Evolutionary conservation across 1,140 invertebrate species (phyloP).

Genomic region (Psix sp.): DNA sequence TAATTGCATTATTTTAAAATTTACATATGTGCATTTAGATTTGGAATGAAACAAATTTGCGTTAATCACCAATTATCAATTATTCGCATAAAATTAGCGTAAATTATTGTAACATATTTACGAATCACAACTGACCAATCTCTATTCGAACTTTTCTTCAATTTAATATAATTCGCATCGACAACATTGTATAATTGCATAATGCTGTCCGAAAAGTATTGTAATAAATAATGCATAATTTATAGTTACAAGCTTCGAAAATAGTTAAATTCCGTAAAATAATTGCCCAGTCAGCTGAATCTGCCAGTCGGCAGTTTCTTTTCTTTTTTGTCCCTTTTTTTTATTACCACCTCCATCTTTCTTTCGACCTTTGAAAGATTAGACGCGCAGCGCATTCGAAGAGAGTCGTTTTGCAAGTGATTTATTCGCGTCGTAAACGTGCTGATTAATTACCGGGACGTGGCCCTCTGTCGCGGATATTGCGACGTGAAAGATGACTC

Average conservation of each 20-base stretch:
- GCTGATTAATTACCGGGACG: conserved; percentile 52
- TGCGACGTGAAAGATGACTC: conserved; percentile 35
- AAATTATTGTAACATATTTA: no score
- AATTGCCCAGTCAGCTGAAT: conserved; percentile 27
- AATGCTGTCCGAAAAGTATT: conserved; percentile 19
- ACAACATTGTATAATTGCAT: no score
- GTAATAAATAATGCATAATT: conserved; percentile 29
- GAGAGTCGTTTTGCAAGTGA: conserved; percentile 48
- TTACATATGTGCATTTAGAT: no score
- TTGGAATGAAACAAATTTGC: no score
- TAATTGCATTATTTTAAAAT: no score
- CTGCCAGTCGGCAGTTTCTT: not conserved
- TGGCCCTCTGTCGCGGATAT: conserved; percentile 22
- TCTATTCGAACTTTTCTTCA: no score
- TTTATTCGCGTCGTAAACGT: conserved; percentile 52
- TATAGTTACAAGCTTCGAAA: conserved; percentile 36
- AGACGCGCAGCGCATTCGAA: conserved; percentile 46
- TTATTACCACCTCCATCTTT: not conserved
- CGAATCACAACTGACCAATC: no score
- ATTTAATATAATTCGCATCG: no score
- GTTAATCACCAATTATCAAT: no score
- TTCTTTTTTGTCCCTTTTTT: conserved; percentile 2
- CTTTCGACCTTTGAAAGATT: conserved; percentile 28
- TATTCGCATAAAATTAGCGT: no score
- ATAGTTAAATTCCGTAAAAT: conserved; percentile 35